Percentiles rank a stretch among this genome's conserved stretches.
These are phyloP conservation scores for Caenorhabditis sp. DNA, from an alignment of 2,888 invertebrate genomes.

Conservation along the genomic window DNA sequence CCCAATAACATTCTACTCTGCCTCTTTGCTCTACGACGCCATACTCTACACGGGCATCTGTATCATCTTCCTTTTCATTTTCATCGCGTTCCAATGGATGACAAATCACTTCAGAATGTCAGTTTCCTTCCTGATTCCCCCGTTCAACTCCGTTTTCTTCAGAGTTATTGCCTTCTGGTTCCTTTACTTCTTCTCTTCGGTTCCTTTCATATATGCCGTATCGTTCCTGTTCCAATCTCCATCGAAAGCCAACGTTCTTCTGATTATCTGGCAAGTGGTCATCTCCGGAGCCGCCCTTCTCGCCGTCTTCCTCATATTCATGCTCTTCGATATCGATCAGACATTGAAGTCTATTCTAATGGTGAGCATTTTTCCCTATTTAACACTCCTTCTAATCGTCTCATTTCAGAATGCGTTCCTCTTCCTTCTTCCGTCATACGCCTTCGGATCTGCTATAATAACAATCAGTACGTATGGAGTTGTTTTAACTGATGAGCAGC, in stretches of 20 bases:
- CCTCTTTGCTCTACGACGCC: slow-evolving; percentile 66
- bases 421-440: slow-evolving; percentile 62
- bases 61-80: slow-evolving; percentile 58
- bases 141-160: slow-evolving; percentile 31
- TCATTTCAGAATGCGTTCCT: slow-evolving; percentile 52
- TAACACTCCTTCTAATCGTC: no score
- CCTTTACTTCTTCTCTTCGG: slow-evolving; percentile 71
- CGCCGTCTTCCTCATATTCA: slow-evolving; percentile 32
- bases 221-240: slow-evolving; percentile 74
- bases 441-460: slow-evolving; percentile 60
- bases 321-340: slow-evolving; percentile 27
- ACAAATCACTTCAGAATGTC: slow-evolving; percentile 45
- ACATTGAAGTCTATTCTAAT: slow-evolving; percentile 27
- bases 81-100: slow-evolving; percentile 62
- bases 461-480: slow-evolving; percentile 36
- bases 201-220: slow-evolving; percentile 73
- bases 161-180: slow-evolving; percentile 72
- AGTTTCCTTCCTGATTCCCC: slow-evolving; percentile 7
- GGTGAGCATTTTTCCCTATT: no score
- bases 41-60: slow-evolving; percentile 68
- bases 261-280: slow-evolving; percentile 69
- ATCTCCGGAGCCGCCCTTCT: slow-evolving; percentile 58
- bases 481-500: background rate
- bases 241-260: slow-evolving; percentile 60
- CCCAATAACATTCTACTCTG: slow-evolving; percentile 70